Evolutionary conservation across 2,113 vertebrate species (phyloP).

Genomic region (Trichechus manatus): DNA sequence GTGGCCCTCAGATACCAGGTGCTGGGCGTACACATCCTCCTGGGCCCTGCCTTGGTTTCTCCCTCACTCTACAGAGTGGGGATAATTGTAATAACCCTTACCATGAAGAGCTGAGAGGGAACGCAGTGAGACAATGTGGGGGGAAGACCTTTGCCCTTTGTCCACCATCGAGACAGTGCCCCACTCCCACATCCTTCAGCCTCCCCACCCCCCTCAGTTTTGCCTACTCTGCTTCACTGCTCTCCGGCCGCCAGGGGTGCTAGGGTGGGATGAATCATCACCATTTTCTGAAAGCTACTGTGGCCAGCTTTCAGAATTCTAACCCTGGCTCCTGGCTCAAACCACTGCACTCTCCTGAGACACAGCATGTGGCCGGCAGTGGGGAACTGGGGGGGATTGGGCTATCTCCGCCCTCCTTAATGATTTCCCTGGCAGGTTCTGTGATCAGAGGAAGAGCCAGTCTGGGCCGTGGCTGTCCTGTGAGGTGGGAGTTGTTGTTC

Average conservation of each 20-base stretch:
- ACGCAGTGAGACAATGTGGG: background rate
- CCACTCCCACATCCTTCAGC: slow-evolving; percentile 3
- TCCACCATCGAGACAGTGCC: rapidly evolving
- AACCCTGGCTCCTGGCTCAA: slow-evolving; percentile 85
- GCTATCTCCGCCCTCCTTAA: background rate
- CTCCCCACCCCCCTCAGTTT: background rate
- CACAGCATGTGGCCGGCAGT: background rate
- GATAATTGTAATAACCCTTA: rapidly evolving
- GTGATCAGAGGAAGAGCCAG: background rate
- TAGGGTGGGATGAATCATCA: background rate
- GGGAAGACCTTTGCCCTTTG: background rate
- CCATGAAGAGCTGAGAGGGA: background rate
- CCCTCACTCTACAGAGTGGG: background rate
- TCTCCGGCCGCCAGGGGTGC: background rate
- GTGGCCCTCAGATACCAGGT: background rate
- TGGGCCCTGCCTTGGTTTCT: background rate
- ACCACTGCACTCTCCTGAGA: slow-evolving; percentile 87
- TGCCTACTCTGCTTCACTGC: slow-evolving; percentile 7
- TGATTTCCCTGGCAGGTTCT: background rate
- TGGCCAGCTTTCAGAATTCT: rapidly evolving
- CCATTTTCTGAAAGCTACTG: background rate
- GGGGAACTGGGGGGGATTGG: too few species aligned
- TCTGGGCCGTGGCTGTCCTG: background rate
- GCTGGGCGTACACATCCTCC: background rate
- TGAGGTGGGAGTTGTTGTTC: background rate